Base-by-base conservation (phyloP, 2,797 vertebrate species). In the Megalops cyprinoides region DNA sequence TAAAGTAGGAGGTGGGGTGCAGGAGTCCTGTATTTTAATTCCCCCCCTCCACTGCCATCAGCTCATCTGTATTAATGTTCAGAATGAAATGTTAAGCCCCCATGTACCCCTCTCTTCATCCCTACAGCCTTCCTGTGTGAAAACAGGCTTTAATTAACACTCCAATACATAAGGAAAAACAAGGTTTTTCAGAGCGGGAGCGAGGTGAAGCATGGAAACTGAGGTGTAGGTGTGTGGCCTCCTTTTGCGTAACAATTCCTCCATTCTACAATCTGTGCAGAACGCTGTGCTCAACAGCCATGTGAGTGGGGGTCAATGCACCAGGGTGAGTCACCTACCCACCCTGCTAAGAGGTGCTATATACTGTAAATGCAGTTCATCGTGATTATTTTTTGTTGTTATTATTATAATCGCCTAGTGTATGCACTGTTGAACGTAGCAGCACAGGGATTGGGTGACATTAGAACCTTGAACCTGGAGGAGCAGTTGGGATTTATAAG, bases 1-100 rank as follows among this genome's bases (percentile, higher is more conserved):
- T 94, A 94, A 93, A 94, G 91, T 88, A 88, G 91, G 86, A 93
- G 86, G 90, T 84, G 88, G 89, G 88, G 87, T 91, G 86, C 87
- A 88, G 86, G 91, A 91, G 92, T 92, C 85, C 89, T 90, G 90
- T 84, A 84, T 91, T 93, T 94, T 89, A 31, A 90, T 93, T 87
- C 87, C 84, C 79, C 82, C 81, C 85, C 86, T 83, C 84, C 83
- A 62, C 37, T 74, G 42, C 39, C 49, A 51, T 69, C 69, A 44
- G 62, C 67, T 18, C 79, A 75, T 78, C 92, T 91, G 90, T 93
- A 93, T 92, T 91, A 91, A 91, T 91, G 88, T 89, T 92, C 83
- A 84, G 82, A 88, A 91, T 93, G 91, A 91, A 90, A 90, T 86
- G 88, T 88, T 86, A 87, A 82, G 83, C 78, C 83, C 85, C 85